Conservation (phyloP, 2,888 invertebrate genomes). For the Dryomyza anilis region DNA sequence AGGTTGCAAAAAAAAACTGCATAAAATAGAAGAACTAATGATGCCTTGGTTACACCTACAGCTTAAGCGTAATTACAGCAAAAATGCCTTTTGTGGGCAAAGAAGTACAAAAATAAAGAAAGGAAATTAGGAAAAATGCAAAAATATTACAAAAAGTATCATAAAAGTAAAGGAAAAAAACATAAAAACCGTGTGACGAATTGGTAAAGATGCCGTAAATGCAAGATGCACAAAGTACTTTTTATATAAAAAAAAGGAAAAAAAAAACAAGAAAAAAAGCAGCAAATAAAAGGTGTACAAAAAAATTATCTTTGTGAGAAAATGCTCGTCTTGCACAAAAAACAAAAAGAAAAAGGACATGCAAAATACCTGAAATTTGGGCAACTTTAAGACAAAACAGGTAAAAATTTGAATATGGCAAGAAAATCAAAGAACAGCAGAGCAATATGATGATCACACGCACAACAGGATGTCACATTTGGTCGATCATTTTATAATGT, state of each 20-base stretch:
- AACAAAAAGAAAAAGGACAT: constrained; percentile 7
- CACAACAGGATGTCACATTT: background rate
- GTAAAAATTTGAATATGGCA: constrained; percentile 4
- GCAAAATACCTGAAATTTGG: constrained; percentile 5
- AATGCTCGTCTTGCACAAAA: background rate
- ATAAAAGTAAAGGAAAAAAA: background rate
- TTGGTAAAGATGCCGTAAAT: background rate
- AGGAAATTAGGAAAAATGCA: too few species aligned
- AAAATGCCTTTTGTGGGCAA: constrained; percentile 22
- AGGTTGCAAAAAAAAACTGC: background rate
- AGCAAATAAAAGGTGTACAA: background rate
- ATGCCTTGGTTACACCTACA: constrained; percentile 19
- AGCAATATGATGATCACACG: constrained; percentile 9
- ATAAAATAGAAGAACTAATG: constrained; percentile 1
- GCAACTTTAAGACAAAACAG: background rate
- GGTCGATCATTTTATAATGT: too few species aligned
- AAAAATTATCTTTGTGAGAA: constrained; percentile 2
- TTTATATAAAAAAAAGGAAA: background rate
- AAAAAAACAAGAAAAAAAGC: background rate
- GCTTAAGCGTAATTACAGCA: constrained; percentile 15
- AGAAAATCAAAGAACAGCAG: background rate
- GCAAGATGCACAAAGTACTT: background rate
- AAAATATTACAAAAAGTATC: background rate
- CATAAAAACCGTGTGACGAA: constrained; percentile 8
- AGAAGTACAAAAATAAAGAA: too few species aligned